Evolutionary conservation across 2,113 vertebrate genomes (phyloP).

Genomic region (Aphyosemion australe): DNA sequence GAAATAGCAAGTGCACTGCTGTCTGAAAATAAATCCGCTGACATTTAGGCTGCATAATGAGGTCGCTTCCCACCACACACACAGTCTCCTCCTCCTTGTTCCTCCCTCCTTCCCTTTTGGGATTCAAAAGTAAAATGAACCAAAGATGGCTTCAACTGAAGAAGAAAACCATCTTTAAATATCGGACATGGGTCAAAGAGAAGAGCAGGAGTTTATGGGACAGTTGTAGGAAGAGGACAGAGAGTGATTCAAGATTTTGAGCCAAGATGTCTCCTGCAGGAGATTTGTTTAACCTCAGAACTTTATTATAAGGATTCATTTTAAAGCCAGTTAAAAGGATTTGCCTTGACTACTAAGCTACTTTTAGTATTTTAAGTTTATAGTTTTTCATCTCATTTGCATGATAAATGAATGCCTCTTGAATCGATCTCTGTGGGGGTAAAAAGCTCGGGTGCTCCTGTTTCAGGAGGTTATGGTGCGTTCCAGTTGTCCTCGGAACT

Average conservation of each 20-base stretch:
- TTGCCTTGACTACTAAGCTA: too few relatives aligned
- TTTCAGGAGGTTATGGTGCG: too few relatives aligned
- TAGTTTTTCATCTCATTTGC: too few relatives aligned
- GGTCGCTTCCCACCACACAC: constrained; percentile 25
- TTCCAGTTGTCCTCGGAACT: too few relatives aligned
- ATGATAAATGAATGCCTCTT: too few relatives aligned
- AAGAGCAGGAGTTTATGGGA: constrained; percentile 19
- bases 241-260: too few relatives aligned
- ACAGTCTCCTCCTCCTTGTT: background rate
- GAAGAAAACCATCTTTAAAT: constrained; percentile 66
- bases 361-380: too few relatives aligned
- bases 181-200: constrained; percentile 37
- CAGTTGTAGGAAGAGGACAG: too few relatives aligned
- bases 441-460: too few relatives aligned
- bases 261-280: too few relatives aligned
- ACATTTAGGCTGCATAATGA: constrained; percentile 62
- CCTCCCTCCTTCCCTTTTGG: constrained; percentile 43
- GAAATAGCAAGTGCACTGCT: constrained; percentile 54
- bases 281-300: too few relatives aligned
- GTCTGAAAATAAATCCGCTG: constrained; percentile 55
- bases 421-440: too few relatives aligned
- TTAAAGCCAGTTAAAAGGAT: background rate
- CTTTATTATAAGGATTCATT: background rate
- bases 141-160: constrained; percentile 53
- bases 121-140: constrained; percentile 65